Conservation (phyloP, 2,113 vertebrate genomes). For the Plecturocebus donacophilus region DNA sequence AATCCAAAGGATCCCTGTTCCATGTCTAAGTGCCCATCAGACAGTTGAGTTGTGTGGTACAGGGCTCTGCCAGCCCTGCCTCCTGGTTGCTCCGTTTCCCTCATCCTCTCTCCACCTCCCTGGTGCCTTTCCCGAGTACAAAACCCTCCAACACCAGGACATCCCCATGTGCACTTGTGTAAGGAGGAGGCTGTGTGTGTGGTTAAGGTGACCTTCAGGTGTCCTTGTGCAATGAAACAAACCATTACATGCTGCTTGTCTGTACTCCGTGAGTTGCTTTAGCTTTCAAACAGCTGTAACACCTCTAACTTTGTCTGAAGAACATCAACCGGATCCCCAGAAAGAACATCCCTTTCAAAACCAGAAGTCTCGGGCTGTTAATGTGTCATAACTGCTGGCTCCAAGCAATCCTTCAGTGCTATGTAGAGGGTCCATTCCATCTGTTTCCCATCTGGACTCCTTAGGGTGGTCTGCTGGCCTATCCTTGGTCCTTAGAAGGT, state of each 20-base stretch:
- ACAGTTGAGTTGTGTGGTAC: fast-evolving
- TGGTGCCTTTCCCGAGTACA: not conserved
- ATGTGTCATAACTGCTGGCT: fast-evolving
- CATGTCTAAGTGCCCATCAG: not conserved
- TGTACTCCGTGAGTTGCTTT: fast-evolving
- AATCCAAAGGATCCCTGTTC: not conserved
- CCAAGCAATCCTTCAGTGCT: fast-evolving
- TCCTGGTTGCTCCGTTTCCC: fast-evolving
- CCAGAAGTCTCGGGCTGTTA: no score
- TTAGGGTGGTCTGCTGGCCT: fast-evolving
- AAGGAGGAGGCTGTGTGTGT: not conserved
- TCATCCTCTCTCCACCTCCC: not conserved
- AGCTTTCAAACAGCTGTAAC: not conserved
- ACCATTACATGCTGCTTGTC: fast-evolving
- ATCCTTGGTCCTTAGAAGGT: fast-evolving
- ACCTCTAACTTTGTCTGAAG: not conserved
- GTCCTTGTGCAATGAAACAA: not conserved
- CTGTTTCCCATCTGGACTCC: not conserved
- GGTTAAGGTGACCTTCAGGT: not conserved
- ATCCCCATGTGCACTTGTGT: fast-evolving
- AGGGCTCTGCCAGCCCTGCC: fast-evolving
- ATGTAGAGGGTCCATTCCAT: fast-evolving
- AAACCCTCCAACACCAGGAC: not conserved
- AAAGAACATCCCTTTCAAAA: not conserved
- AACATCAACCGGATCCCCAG: fast-evolving